A percentile compares a stretch with the other conserved stretches of the same genome.
phyloP scores from a whole-genome alignment of 1,140 invertebrate genomes.

The Heliothis subflexa region DNA sequence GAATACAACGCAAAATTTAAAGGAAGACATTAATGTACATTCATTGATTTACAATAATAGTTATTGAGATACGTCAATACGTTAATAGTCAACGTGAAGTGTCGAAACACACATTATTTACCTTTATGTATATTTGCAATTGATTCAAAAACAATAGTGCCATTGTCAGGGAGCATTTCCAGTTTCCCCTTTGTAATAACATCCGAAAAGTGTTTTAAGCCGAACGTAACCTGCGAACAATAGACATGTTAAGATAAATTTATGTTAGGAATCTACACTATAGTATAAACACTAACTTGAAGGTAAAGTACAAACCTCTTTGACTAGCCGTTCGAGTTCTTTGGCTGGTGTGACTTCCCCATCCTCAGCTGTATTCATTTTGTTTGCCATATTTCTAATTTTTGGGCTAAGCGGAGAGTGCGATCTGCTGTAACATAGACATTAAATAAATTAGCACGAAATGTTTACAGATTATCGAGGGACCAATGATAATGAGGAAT shows the following conservation, averaged over 20 bases:
- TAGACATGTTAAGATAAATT: slow-evolving; percentile 13
- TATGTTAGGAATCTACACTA: slow-evolving; percentile 27
- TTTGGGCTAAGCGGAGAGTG: slow-evolving; percentile 88
- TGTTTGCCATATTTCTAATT: slow-evolving; percentile 85
- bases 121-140: slow-evolving; percentile 95
- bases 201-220: slow-evolving; percentile 95
- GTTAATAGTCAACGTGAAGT: background rate
- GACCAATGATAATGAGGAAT: background rate
- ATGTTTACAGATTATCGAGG: background rate
- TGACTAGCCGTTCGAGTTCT: slow-evolving; percentile 88
- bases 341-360: slow-evolving; percentile 87
- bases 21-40: too few relatives aligned
- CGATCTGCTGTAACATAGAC: slow-evolving; percentile 75
- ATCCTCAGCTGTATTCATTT: slow-evolving; percentile 80
- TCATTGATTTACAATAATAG: slow-evolving; percentile 10
- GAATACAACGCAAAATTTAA: too few relatives aligned
- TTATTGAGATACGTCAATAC: slow-evolving; percentile 15
- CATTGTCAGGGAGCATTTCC: slow-evolving; percentile 96
- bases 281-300: slow-evolving; percentile 19
- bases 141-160: slow-evolving; percentile 96
- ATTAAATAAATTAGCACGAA: background rate
- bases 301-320: slow-evolving; percentile 83
- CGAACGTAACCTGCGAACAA: slow-evolving; percentile 90
- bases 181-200: slow-evolving; percentile 96
- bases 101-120: slow-evolving; percentile 55